phyloP scores from a whole-genome alignment of 2,113 vertebrate species.

The Gorsachius goisagi region DNA sequence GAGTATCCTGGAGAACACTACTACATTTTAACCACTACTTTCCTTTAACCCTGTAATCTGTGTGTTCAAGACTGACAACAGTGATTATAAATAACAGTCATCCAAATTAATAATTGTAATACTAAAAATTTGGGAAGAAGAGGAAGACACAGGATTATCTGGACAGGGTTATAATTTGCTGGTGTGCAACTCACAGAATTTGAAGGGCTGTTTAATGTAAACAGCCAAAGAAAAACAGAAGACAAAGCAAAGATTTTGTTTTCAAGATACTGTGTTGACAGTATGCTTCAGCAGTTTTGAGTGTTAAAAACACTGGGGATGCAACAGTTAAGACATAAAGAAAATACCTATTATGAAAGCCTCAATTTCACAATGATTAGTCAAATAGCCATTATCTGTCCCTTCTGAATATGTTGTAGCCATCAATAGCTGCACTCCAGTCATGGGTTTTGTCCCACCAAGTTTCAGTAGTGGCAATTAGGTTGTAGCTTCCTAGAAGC shows the following conservation, averaged over 20 bases:
- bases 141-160: not conserved
- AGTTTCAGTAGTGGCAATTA: not conserved
- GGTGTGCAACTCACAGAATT: not conserved
- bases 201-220: not conserved
- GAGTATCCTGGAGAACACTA: not conserved
- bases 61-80: not conserved
- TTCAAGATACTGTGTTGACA: not conserved
- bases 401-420: not conserved
- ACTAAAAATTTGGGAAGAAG: not conserved
- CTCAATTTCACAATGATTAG: not conserved
- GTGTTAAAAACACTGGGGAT: not conserved
- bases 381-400: not conserved
- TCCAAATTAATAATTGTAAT: not conserved
- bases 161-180: not conserved
- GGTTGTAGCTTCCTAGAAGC: not conserved
- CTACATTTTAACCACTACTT: not conserved
- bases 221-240: not conserved
- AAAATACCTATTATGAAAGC: not conserved
- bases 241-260: not conserved
- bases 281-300: not conserved
- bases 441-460: not conserved
- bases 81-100: not conserved
- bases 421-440: not conserved
- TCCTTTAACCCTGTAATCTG: not conserved
- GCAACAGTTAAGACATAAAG: not conserved